Conservation (phyloP, 2,797 vertebrate species). For the Peromyscus eremicus region DNA sequence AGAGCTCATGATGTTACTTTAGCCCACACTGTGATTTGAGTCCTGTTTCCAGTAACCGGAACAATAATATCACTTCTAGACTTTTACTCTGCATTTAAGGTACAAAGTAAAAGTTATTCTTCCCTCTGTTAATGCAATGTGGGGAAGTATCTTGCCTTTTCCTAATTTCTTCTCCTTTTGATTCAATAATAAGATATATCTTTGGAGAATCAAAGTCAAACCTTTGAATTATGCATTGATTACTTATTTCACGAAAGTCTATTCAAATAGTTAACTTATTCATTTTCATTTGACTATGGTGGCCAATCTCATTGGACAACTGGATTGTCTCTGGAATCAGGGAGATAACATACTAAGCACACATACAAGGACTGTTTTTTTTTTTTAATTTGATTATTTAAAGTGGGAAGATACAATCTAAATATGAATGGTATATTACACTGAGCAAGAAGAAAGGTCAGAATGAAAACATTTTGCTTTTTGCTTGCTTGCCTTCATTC, state of each 20-base stretch:
- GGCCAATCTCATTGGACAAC: background rate
- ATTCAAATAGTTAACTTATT: background rate
- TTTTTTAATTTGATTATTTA: background rate
- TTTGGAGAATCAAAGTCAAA: background rate
- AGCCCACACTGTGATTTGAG: background rate
- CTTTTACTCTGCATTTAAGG: background rate
- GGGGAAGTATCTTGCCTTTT: background rate
- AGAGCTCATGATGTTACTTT: rapidly evolving
- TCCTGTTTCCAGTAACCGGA: background rate
- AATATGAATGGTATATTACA: background rate
- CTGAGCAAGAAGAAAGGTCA: background rate
- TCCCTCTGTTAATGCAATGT: background rate
- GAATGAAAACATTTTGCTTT: too few relatives aligned
- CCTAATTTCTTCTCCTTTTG: background rate
- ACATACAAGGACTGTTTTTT: background rate
- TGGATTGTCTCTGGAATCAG: background rate
- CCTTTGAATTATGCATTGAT: background rate
- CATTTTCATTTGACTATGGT: background rate
- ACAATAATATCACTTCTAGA: background rate
- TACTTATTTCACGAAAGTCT: background rate
- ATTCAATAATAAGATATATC: background rate
- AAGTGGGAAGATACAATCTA: background rate
- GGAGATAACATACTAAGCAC: background rate
- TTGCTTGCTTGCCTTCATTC: background rate
- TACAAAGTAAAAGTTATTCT: background rate